Base-by-base conservation (phyloP, 2,113 vertebrate species). In the Protobothrops mucrosquamatus region DNA sequence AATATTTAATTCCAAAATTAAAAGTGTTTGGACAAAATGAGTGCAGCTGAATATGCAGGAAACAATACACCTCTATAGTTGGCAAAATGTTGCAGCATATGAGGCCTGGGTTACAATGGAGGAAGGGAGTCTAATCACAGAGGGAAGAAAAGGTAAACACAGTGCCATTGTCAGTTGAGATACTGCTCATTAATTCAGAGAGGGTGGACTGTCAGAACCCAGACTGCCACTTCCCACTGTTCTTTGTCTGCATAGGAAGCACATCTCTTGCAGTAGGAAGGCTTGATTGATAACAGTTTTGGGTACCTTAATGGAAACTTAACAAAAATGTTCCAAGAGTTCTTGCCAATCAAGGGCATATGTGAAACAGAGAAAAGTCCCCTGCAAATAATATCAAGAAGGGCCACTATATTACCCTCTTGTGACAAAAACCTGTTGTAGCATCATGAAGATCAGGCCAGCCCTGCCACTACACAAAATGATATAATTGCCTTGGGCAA, bases 251-350 rank as follows among this genome's bases (percentile, higher is more conserved):
- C 59, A 15, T 2, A 0, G 85, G 48, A 88, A 87, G 85, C 55
- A 6, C 89, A 1, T 69, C 92, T 93, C 86, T 94, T 94, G 94
- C 93, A 14, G 11, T 3, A n/a, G 86, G 55, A 87, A 74, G 85
- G 87, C 90, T 54, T 0, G 0, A 93, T 39, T 10, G 55, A 61
- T 93, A 88, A 3, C 52, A 59, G 92, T 39, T 85, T 26, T 59
- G 89, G 55, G 89, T 85, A 39, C 34, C 10, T 55, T 48, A 46
- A 91, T 26, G 51, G 89, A 90, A 93, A 69, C 88, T 26, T n/a
- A 89, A 34, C n/a, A 92, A 46, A 46, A 93, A 91, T 0, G 43
- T 81, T 34, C 92, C 52, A 88, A n/a, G 15, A 56, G 74, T 85
- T 94, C 23, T 39, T 0, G 88, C 61, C 64, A 34, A 59, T 34